These are phyloP conservation scores for Allolobophora icterica DNA, from an alignment of 2,888 invertebrate genomes.

Conservation along the genomic window DNA sequence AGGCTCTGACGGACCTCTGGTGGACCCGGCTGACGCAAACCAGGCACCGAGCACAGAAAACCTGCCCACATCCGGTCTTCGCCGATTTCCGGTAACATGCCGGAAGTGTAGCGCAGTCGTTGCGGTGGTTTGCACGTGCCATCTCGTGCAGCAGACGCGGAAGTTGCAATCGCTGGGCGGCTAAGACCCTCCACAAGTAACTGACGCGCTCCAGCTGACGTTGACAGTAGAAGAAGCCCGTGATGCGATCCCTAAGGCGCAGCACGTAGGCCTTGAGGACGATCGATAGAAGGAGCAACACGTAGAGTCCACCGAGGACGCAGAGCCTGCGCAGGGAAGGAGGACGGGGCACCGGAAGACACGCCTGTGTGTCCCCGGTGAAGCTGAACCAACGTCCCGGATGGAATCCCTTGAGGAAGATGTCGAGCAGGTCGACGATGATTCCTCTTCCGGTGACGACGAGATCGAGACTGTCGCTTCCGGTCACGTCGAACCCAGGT, in stretches of 20 bases:
- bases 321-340: constrained; percentile 45
- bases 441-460: constrained; percentile 48
- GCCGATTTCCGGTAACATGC: background rate
- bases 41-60: constrained; percentile 44
- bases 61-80: constrained; percentile 15
- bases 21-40: constrained; percentile 46
- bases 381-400: constrained; percentile 46
- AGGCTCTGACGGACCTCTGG: constrained; percentile 45
- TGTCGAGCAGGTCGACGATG: constrained; percentile 48
- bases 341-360: constrained; percentile 45
- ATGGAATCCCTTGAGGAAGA: constrained; percentile 50
- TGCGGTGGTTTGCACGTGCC: constrained; percentile 40
- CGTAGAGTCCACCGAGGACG: constrained; percentile 44
- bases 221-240: constrained; percentile 51
- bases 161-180: constrained; percentile 46
- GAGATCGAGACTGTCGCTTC: constrained; percentile 44
- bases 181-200: constrained; percentile 48
- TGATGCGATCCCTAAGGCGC: constrained; percentile 48
- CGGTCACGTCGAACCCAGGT: constrained; percentile 49
- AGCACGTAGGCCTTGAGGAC: constrained; percentile 50
- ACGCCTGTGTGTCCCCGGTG: constrained; percentile 41
- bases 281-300: constrained; percentile 44
- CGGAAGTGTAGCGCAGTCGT: constrained; percentile 25
- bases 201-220: constrained; percentile 48
- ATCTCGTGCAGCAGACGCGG: constrained; percentile 43